A percentile compares a stretch with the other conserved stretches of the same genome.
phyloP scores from a whole-genome alignment of 2,113 vertebrate species.

The Prietella phreatophila region DNA sequence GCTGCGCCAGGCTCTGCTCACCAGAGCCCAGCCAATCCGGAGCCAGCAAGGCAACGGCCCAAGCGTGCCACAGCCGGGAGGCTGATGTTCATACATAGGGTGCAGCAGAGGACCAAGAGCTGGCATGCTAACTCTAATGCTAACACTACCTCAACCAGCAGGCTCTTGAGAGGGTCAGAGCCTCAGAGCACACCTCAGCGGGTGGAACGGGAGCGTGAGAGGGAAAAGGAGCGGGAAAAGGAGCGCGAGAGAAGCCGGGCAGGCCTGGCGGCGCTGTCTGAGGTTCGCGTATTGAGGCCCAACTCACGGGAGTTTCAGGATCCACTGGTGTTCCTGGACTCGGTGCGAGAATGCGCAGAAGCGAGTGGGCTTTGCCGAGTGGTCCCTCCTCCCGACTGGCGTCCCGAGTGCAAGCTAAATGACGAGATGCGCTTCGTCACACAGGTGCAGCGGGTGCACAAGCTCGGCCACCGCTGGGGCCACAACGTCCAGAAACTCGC shows the following conservation, averaged over 20 bases:
- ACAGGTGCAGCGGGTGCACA: slow-evolving; percentile 96
- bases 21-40: slow-evolving; percentile 64
- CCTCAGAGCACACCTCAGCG: slow-evolving; percentile 65
- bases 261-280: slow-evolving; percentile 82
- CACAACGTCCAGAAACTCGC: slow-evolving; percentile 97
- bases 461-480: slow-evolving; percentile 97
- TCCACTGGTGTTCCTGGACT: slow-evolving; percentile 93
- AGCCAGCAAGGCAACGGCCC: slow-evolving; percentile 81
- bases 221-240: slow-evolving; percentile 77
- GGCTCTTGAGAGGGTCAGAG: slow-evolving; percentile 83
- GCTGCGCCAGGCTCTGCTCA: slow-evolving; percentile 49
- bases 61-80: slow-evolving; percentile 84
- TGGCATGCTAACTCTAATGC: slow-evolving; percentile 84
- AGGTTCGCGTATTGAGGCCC: slow-evolving; percentile 87
- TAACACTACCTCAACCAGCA: slow-evolving; percentile 98
- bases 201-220: slow-evolving; percentile 68
- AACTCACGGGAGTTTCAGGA: slow-evolving; percentile 92
- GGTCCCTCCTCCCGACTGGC: slow-evolving; percentile 92
- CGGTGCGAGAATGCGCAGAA: slow-evolving; percentile 88
- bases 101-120: slow-evolving; percentile 82
- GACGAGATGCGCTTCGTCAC: slow-evolving; percentile 99
- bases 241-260: slow-evolving; percentile 77
- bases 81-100: slow-evolving; percentile 86
- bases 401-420: slow-evolving; percentile 97
- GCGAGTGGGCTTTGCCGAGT: slow-evolving; percentile 91